A percentile compares a stretch with the other conserved stretches of the same genome.
Evolutionary conservation across 2,113 vertebrate species (phyloP).

Genomic region (Paraplagusia blochii): DNA sequence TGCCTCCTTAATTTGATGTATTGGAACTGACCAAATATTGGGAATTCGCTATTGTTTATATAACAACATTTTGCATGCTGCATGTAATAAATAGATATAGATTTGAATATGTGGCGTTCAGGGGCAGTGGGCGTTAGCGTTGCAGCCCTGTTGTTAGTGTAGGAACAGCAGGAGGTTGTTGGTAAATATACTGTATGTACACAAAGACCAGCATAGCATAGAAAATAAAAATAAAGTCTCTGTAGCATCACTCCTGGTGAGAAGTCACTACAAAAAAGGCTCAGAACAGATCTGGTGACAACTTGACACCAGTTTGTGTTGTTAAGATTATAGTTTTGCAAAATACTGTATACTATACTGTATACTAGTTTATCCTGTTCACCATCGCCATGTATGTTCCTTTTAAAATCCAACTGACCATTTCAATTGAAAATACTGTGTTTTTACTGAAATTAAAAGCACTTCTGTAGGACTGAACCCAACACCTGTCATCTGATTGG

Average conservation of each 20-base stretch:
- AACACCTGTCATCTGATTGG: too few relatives aligned
- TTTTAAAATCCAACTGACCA: too few relatives aligned
- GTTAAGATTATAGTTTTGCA: too few relatives aligned
- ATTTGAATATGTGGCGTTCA: background rate
- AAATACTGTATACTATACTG: too few relatives aligned
- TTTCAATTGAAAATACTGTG: too few relatives aligned
- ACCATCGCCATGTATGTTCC: too few relatives aligned
- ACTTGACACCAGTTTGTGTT: too few relatives aligned
- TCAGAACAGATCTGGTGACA: background rate
- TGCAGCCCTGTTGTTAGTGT: background rate
- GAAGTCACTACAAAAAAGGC: background rate
- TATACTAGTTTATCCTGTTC: too few relatives aligned
- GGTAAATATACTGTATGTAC: too few relatives aligned
- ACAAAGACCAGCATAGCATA: background rate
- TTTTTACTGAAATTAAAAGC: too few relatives aligned
- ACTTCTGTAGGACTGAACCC: too few relatives aligned
- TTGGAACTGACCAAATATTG: conserved; percentile 14
- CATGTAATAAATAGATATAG: conserved; percentile 18
- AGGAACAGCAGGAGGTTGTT: background rate
- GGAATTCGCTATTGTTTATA: conserved; percentile 5
- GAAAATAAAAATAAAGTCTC: background rate
- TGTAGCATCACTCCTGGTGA: background rate
- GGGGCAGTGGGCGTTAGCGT: background rate
- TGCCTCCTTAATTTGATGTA: too few relatives aligned
- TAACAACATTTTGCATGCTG: conserved; percentile 14